Conservation (phyloP, 2,888 invertebrate species). For the Deilephila elpenor region DNA sequence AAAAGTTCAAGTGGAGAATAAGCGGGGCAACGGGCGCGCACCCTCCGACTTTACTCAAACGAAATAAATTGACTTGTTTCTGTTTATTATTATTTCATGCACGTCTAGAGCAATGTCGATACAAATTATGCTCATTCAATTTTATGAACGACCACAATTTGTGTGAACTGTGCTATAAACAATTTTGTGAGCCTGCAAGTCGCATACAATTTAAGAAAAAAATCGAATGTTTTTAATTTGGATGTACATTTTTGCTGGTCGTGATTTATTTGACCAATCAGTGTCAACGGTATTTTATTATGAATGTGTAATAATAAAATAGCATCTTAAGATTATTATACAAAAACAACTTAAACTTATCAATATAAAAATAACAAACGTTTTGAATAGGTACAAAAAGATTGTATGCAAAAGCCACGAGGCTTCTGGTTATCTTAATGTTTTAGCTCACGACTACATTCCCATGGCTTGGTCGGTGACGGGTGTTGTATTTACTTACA, state of each 20-base stretch:
- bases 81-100: slow-evolving; percentile 66
- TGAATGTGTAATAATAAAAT: neutral
- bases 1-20: slow-evolving; percentile 73
- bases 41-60: slow-evolving; percentile 52
- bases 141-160: neutral
- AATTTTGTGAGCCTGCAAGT: neutral
- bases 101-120: slow-evolving; percentile 41
- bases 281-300: slow-evolving; percentile 3
- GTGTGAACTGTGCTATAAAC: no score
- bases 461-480: neutral
- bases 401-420: neutral
- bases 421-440: neutral
- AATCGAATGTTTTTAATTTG: neutral
- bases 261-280: neutral
- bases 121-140: slow-evolving; percentile 29
- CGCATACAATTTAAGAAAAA: neutral
- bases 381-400: neutral
- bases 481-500: slow-evolving; percentile 19
- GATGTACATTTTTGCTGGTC: neutral
- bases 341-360: slow-evolving; percentile 7
- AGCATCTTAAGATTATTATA: slow-evolving; percentile 6
- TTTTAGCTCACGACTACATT: neutral
- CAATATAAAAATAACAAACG: slow-evolving; percentile 1
- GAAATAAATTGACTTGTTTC: slow-evolving; percentile 79
- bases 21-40: slow-evolving; percentile 57